Percentiles rank a stretch among this genome's conserved stretches.
Evolutionary conservation across 2,797 vertebrate species (phyloP).

Genomic region (Lithobates sylvaticus): DNA sequence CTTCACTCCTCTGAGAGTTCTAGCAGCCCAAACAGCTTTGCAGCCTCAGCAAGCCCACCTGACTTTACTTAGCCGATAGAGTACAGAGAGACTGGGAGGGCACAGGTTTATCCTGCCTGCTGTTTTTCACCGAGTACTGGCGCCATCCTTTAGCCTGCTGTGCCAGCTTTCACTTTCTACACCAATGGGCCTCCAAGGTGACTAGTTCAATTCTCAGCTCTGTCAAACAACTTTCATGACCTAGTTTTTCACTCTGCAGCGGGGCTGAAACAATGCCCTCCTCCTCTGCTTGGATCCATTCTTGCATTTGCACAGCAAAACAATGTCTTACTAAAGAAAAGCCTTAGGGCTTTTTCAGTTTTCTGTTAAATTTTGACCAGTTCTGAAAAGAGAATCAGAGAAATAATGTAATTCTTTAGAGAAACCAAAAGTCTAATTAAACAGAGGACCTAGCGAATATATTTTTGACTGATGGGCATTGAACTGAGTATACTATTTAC

Average conservation of each 20-base stretch:
- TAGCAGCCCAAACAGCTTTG: slow-evolving; percentile 56
- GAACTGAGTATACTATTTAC: slow-evolving; percentile 7
- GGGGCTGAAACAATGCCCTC: slow-evolving; percentile 68
- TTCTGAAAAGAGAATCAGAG: slow-evolving; percentile 62
- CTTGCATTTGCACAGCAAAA: slow-evolving; percentile 65
- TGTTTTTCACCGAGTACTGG: slow-evolving; percentile 22
- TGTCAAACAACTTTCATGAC: slow-evolving; percentile 82
- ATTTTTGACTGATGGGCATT: slow-evolving; percentile 10
- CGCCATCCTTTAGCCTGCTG: slow-evolving; percentile 51
- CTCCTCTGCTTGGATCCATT: slow-evolving; percentile 68
- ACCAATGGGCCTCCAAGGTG: slow-evolving; percentile 83
- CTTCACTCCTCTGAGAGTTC: slow-evolving; percentile 54
- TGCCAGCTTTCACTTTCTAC: slow-evolving; percentile 71
- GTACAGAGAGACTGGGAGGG: background rate
- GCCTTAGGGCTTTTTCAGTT: slow-evolving; percentile 56
- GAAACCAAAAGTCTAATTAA: slow-evolving; percentile 41
- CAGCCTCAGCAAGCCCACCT: slow-evolving; percentile 63
- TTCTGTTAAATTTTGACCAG: slow-evolving; percentile 61
- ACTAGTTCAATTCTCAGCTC: slow-evolving; percentile 86
- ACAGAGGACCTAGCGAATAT: slow-evolving; percentile 10
- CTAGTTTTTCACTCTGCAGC: slow-evolving; percentile 76
- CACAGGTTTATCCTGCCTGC: slow-evolving; percentile 1
- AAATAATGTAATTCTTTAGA: slow-evolving; percentile 46
- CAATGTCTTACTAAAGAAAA: slow-evolving; percentile 64
- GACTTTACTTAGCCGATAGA: slow-evolving; percentile 13